Base-by-base conservation (phyloP, 2,797 vertebrate species). In the Rousettus madagascariensis region DNA sequence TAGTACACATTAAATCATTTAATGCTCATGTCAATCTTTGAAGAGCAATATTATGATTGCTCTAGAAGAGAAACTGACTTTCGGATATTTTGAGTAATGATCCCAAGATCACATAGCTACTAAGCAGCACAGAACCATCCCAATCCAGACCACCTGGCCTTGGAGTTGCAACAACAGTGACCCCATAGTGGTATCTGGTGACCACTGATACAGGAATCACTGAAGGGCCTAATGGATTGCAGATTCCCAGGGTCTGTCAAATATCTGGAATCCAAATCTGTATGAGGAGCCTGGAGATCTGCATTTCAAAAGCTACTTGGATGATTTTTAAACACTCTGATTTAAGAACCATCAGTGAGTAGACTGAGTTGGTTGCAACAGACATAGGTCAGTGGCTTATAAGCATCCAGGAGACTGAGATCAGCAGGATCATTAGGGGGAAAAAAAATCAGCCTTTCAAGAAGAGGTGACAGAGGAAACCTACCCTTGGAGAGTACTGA, bases 11-110 rank as follows among this genome's bases (percentile, higher is more conserved):
- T 72, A 55, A 24, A 68, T 89, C 36, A 55, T 84, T 59, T 72
- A 55, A 30, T 22, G 59, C 36, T 55, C 6, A 46, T 38, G 19
- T 41, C 43, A 85, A 2, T 77, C 26, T 38, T 85, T 80, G 22
- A 87, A 71, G 71, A 77, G 49, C 6, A 6, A 55, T n/a, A 49
- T 24, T 71, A 46, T 43, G 63, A 78, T 41, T 75, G 55, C 72
- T 92, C 61, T 72, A 77, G 20, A 69, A 92, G 53, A 22, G 38
- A 88, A 92, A 84, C 5, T n/a, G 85, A 68, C 26, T 84, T 75
- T 57, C 77, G 12, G 82, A 65, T 33, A 9, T 86, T 65, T 41
- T 78, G 19, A 94, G 2, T 43, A 75, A 33, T 11, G 38, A 8
- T 66, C 17, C 85, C 22, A 30, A 88, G 30, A 77, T 28, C 30